phyloP scores from a whole-genome alignment of 1,140 invertebrate genomes.

The Zaprionus taronus region DNA sequence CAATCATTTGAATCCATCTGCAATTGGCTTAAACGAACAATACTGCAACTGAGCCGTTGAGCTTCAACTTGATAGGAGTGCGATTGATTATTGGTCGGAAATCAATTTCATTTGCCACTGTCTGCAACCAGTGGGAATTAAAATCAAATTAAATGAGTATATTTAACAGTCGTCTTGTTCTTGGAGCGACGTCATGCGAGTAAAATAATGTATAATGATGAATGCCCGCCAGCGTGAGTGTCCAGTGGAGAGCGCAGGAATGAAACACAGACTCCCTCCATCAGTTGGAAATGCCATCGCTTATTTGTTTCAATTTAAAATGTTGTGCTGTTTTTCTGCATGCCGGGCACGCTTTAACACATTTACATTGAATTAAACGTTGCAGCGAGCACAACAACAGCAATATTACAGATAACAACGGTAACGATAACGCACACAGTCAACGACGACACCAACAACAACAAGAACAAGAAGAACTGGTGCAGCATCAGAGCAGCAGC shows the following conservation, averaged over 20 bases:
- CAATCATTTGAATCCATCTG: not conserved
- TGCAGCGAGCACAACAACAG: constrained; percentile 37
- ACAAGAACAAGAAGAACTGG: constrained; percentile 14
- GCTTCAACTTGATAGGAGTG: constrained; percentile 16
- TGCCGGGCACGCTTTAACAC: constrained; percentile 71
- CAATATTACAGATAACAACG: constrained; percentile 42
- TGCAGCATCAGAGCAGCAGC: constrained; percentile 22
- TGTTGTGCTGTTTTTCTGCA: constrained; percentile 61
- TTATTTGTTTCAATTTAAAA: constrained; percentile 56
- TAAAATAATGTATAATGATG: constrained; percentile 29
- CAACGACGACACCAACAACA: constrained; percentile 38
- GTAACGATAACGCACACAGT: constrained; percentile 38
- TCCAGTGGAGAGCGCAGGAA: not conserved
- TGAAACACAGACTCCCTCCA: not conserved
- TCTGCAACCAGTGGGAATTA: constrained; percentile 18
- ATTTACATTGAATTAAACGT: constrained; percentile 79
- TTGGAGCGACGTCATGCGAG: constrained; percentile 20
- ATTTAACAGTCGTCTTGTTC: constrained; percentile 41
- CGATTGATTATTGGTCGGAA: constrained; percentile 31
- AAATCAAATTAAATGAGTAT: constrained; percentile 43
- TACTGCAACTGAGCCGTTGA: not conserved
- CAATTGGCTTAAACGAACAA: not conserved
- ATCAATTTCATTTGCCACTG: constrained; percentile 30
- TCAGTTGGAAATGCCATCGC: constrained; percentile 23
- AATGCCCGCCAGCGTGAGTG: not conserved